These are phyloP conservation scores for Lophotis ruficrista DNA, from an alignment of 2,113 vertebrate genomes.

Conservation along the genomic window DNA sequence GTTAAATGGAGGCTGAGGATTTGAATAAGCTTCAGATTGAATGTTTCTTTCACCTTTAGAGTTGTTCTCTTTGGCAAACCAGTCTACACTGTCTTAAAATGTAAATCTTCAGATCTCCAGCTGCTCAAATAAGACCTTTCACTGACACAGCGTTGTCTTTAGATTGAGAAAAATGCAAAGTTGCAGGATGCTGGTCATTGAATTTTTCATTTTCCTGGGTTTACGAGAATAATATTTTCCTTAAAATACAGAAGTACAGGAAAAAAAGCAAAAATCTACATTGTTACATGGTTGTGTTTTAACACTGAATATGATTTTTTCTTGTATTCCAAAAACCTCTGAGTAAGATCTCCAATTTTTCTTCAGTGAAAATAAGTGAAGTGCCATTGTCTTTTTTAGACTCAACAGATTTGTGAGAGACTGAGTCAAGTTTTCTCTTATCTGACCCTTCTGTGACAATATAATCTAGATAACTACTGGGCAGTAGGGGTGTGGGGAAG, in stretches of 20 bases:
- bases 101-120: constrained; percentile 10
- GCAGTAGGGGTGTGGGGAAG: fast-evolving
- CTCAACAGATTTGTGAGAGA: fast-evolving
- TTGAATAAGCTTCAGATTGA: not conserved
- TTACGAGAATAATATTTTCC: not conserved
- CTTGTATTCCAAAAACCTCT: not conserved
- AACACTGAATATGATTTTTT: not conserved
- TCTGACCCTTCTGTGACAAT: not conserved
- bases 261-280: not conserved
- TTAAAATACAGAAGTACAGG: not conserved
- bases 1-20: not conserved
- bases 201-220: not conserved
- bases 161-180: not conserved
- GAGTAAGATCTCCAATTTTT: not conserved
- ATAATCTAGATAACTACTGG: not conserved
- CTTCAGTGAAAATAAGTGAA: not conserved
- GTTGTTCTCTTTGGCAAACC: not conserved
- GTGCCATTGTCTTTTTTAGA: not conserved
- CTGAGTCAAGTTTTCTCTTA: not conserved
- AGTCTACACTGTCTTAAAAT: not conserved
- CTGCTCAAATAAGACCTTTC: constrained; percentile 30
- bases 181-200: not conserved
- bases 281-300: not conserved
- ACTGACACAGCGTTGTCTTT: not conserved
- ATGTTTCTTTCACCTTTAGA: not conserved